Evolutionary conservation across 2,888 invertebrate genomes (phyloP).

Genomic region (Lithophane leautieri): DNA sequence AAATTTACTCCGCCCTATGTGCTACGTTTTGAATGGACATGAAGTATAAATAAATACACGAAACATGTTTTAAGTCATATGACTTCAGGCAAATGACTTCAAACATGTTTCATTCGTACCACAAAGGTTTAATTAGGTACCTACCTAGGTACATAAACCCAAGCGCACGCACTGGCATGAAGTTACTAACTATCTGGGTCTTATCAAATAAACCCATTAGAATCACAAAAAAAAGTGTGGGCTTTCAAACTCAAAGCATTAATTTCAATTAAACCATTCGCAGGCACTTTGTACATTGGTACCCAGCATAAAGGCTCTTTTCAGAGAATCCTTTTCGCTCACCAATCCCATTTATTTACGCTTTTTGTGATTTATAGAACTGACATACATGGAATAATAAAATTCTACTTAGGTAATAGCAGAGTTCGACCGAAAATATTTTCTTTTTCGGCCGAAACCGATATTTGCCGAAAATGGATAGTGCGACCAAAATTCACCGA

Average conservation of each 20-base stretch:
- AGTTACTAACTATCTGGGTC: not conserved
- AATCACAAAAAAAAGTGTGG: not conserved
- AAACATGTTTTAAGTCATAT: not conserved
- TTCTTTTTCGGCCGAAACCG: not conserved
- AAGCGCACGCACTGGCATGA: not conserved
- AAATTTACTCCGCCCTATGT: not conserved
- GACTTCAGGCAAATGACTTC: too few species aligned
- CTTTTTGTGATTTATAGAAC: slow-evolving; percentile 21
- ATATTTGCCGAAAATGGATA: too few species aligned
- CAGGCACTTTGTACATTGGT: not conserved
- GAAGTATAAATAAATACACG: not conserved
- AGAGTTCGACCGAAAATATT: too few species aligned
- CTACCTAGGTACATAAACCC: too few species aligned
- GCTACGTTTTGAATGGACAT: not conserved
- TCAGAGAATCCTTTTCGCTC: not conserved
- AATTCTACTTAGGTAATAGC: not conserved
- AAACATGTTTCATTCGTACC: not conserved
- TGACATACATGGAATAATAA: not conserved
- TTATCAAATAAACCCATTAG: not conserved
- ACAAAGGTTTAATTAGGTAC: not conserved
- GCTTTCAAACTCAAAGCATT: not conserved
- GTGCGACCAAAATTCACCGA: too few species aligned
- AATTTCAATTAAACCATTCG: too few species aligned
- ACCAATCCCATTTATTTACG: not conserved
- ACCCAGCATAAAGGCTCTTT: not conserved